phyloP scores from a whole-genome alignment of 2,888 invertebrate species.

The Sipha maydis region DNA sequence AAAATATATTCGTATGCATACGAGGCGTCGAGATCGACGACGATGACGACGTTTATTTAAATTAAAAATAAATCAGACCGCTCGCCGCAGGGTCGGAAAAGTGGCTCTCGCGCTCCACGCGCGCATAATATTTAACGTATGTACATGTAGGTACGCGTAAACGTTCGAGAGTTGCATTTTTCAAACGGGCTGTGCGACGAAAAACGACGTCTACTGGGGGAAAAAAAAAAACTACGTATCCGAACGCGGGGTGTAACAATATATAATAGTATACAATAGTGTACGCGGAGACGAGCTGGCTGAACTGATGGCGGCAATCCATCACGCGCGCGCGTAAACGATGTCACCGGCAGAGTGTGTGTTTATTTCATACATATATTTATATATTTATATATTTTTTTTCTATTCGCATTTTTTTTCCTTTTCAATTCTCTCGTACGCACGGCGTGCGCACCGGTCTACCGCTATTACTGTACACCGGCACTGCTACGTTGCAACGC shows the following conservation, averaged over 20 bases:
- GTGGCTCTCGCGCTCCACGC: background rate
- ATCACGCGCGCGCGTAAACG: slow-evolving; percentile 19
- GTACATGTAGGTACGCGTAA: too few species aligned
- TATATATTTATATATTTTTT: background rate
- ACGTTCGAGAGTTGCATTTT: too few species aligned
- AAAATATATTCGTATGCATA: background rate
- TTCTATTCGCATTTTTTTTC: background rate
- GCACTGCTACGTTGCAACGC: background rate
- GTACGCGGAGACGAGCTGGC: background rate
- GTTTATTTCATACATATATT: background rate
- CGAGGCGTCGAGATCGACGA: background rate
- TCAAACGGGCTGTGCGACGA: background rate
- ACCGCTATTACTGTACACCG: too few species aligned
- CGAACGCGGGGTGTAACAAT: background rate
- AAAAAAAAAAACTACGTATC: background rate
- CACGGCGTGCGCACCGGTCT: background rate
- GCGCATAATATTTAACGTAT: background rate
- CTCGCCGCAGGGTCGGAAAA: background rate
- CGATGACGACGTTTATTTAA: slow-evolving; percentile 33
- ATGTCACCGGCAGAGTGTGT: background rate
- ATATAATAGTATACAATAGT: background rate
- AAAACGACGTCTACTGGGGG: background rate
- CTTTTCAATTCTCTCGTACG: background rate
- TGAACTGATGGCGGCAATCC: slow-evolving; percentile 46
- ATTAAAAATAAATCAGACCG: slow-evolving; percentile 46